phyloP scores from a whole-genome alignment of 30 jellyfish, hydroid and myxozoan species.

The Aurelia aurita region DNA sequence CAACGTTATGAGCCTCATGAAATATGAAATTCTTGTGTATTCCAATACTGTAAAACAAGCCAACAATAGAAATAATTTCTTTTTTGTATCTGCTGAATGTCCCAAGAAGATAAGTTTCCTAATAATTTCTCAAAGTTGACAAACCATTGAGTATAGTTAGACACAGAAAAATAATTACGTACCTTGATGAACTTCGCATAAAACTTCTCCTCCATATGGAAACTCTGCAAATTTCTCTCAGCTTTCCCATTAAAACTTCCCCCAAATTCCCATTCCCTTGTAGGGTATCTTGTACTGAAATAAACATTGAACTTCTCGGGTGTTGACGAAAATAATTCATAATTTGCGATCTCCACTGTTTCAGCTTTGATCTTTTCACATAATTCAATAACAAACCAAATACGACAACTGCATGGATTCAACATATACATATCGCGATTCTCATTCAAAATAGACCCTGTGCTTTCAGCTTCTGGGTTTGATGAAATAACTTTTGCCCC shows the following conservation, averaged over 20 bases:
- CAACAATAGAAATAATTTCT: too few relatives aligned
- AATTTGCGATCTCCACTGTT: constrained; percentile 91
- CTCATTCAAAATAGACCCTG: constrained; percentile 86
- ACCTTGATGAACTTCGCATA: constrained; percentile 97
- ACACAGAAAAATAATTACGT: not conserved
- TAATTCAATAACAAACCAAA: constrained; percentile 96
- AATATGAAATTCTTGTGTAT: too few relatives aligned
- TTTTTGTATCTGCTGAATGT: too few relatives aligned
- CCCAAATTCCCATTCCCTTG: constrained; percentile 96
- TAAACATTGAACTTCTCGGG: constrained; percentile 81
- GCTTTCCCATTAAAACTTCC: constrained; percentile 70
- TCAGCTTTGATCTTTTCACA: constrained; percentile 94
- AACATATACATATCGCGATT: constrained; percentile 96
- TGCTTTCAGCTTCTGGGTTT: constrained; percentile 78
- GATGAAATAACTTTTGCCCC: constrained; percentile 97
- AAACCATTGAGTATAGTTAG: too few relatives aligned
- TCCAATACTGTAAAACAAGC: too few relatives aligned
- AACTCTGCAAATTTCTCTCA: constrained; percentile 72
- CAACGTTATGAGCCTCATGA: too few relatives aligned
- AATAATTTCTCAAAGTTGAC: too few relatives aligned
- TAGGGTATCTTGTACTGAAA: constrained; percentile 87
- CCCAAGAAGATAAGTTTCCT: too few relatives aligned
- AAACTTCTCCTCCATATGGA: constrained; percentile 71
- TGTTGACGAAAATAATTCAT: constrained; percentile 96
- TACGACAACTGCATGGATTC: constrained; percentile 90